Base-by-base conservation (phyloP, 2,888 invertebrate genomes). In the Onchidella celtica region DNA sequence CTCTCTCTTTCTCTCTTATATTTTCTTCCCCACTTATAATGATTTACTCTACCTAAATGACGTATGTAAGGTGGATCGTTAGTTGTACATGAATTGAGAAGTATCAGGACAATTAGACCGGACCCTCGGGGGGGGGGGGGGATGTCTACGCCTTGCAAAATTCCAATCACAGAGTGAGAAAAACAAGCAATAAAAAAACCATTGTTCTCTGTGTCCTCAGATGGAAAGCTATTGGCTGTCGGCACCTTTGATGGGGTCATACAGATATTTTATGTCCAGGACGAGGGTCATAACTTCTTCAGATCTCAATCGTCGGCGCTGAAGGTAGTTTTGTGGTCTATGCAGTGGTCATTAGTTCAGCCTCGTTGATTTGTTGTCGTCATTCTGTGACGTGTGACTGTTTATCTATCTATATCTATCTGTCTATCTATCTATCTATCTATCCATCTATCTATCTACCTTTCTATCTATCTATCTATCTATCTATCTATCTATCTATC, bases 191-290 rank as follows among this genome's bases (percentile, higher is more conserved):
- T 61, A n/a, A n/a, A n/a, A n/a, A n/a, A n/a, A n/a, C n/a, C n/a
- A n/a, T n/a, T n/a, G n/a, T n/a, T n/a, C 36, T 65, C 38, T 34
- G n/a, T 11, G 4, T 47, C 14, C 29, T 32, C 93, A 98, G 97
- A 96, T 90, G 97, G 97, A 2, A 97, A 97, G 89, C 95, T 96
- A 91, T 95, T 98, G 80, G 97, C 97, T 3, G 96, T 97, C 92
- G 97, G 97, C 1, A 97, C 97, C 0, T 97, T 97, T 93, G 98
- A 98, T 90, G 97, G 97, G 55, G 96, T 96, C 89, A 95, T 97
- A 66, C 96, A 96, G 91, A 93, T 97, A 77, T 98, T 97, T 94
- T 95, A 96, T 76, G 97, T 97, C 3, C 96, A 97, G 17, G 95
- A 97, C 70, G 97, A 97, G 91, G 97, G 97, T 1, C 97, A 97